phyloP scores from a whole-genome alignment of 2,888 invertebrate species.

The Drosophila sordidapex region DNA sequence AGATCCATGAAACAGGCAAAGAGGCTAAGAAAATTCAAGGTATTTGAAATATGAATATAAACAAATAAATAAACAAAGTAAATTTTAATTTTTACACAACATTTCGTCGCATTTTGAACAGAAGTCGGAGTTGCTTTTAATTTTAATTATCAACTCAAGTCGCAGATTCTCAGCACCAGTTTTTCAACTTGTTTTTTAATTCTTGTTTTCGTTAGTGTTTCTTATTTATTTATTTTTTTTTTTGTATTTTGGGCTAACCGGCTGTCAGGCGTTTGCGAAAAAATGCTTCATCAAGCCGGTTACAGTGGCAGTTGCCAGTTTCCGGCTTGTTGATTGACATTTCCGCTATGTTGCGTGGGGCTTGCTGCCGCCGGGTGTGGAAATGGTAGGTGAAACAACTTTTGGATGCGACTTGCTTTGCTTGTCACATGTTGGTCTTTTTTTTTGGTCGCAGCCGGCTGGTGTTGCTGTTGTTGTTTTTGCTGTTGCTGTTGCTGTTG shows the following conservation, averaged over 20 bases:
- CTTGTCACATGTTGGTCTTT: conserved; percentile 50
- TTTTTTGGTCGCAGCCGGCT: conserved; percentile 30
- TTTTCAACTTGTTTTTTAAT: neutral
- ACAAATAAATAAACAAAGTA: neutral
- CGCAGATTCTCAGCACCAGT: neutral
- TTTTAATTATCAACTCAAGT: neutral
- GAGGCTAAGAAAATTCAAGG: neutral
- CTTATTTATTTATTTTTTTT: neutral
- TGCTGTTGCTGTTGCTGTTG: conserved; percentile 10
- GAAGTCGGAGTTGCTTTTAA: neutral
- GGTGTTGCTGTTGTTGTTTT: conserved; percentile 18
- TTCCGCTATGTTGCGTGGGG: conserved; percentile 50
- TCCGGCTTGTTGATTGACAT: conserved; percentile 79
- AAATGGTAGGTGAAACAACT: neutral
- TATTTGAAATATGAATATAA: neutral
- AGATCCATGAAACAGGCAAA: neutral
- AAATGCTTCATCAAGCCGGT: conserved; percentile 71
- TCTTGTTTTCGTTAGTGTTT: conserved; percentile 4
- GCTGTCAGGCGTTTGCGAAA: conserved; percentile 39
- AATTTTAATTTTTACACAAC: neutral
- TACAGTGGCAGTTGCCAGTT: conserved; percentile 70
- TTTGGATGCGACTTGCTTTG: conserved; percentile 3
- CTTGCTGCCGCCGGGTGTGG: neutral
- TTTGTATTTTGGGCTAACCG: conserved; percentile 17
- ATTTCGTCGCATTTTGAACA: neutral